These are phyloP conservation scores for Pachydiplax longipennis DNA, from an alignment of 2,888 invertebrate species.

Conservation along the genomic window DNA sequence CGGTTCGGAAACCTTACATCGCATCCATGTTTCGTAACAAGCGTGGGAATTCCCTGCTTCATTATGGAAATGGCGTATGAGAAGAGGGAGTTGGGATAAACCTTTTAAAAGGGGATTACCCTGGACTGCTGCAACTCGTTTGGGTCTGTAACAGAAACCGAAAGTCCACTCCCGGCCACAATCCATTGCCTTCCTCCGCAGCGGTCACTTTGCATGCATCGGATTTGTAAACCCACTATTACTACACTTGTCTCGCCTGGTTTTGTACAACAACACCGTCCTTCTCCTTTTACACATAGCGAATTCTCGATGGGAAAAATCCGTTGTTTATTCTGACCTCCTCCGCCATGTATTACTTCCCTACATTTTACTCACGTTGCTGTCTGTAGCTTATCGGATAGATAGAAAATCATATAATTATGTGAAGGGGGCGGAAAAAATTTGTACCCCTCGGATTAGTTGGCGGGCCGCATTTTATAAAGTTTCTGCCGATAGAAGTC, in stretches of 20 bases:
- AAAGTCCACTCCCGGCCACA: background rate
- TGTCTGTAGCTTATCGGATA: no score
- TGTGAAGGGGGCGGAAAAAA: no score
- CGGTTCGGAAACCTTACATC: no score
- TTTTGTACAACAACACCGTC: background rate
- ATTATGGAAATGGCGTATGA: background rate
- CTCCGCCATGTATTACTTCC: no score
- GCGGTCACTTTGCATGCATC: background rate
- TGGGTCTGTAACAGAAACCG: background rate
- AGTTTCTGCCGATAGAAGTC: no score
- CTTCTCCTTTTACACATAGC: background rate
- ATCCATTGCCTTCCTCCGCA: background rate
- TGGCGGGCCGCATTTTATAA: no score
- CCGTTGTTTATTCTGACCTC: no score
- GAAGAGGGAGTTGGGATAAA: background rate
- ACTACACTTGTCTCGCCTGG: background rate
- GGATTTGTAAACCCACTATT: background rate
- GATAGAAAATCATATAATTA: no score
- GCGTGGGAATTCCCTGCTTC: background rate
- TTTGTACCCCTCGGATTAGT: no score
- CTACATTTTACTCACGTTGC: no score
- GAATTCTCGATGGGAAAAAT: no score
- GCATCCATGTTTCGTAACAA: no score
- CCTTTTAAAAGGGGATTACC: background rate
- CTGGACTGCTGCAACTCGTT: background rate